Evolutionary conservation across 2,888 invertebrate genomes (phyloP).

Genomic region (Lomographa bimaculata): DNA sequence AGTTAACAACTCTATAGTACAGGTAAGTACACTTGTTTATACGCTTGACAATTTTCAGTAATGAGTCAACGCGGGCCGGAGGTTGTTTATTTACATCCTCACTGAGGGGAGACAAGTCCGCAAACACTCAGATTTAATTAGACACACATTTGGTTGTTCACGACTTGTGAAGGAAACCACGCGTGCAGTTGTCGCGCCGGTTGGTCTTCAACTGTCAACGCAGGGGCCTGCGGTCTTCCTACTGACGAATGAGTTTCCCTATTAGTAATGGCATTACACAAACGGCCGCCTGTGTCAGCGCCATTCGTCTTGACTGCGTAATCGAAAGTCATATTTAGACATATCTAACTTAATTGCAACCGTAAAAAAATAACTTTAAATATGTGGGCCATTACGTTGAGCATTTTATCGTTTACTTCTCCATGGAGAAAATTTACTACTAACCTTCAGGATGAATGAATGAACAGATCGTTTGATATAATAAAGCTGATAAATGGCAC

Average conservation of each 20-base stretch:
- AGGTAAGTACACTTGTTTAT: slow-evolving; percentile 16
- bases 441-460: slow-evolving; percentile 1
- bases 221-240: slow-evolving; percentile 43
- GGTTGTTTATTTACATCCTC: slow-evolving; percentile 48
- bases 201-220: slow-evolving; percentile 63
- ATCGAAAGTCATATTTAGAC: slow-evolving; percentile 48
- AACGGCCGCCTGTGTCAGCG: slow-evolving; percentile 51
- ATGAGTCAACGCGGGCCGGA: slow-evolving; percentile 19
- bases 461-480: too few species aligned
- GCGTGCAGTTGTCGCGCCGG: slow-evolving; percentile 59
- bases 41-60: slow-evolving; percentile 33
- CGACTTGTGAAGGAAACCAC: slow-evolving; percentile 21
- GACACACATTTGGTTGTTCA: slow-evolving; percentile 12
- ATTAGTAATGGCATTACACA: slow-evolving; percentile 55
- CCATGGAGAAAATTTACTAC: slow-evolving; percentile 2
- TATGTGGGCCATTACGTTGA: slow-evolving; percentile 20
- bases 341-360: slow-evolving; percentile 37
- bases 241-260: slow-evolving; percentile 61
- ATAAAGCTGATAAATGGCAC: too few species aligned
- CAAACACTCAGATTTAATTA: not conserved
- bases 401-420: slow-evolving; percentile 15
- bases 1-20: slow-evolving; percentile 12
- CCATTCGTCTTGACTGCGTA: slow-evolving; percentile 58
- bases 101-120: slow-evolving; percentile 8
- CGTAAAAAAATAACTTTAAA: slow-evolving; percentile 33